Evolutionary conservation across 2,888 invertebrate genomes (phyloP), one percentile per base, ranked within the genome.

Genomic region (Trachelus iudaicus): DNA sequence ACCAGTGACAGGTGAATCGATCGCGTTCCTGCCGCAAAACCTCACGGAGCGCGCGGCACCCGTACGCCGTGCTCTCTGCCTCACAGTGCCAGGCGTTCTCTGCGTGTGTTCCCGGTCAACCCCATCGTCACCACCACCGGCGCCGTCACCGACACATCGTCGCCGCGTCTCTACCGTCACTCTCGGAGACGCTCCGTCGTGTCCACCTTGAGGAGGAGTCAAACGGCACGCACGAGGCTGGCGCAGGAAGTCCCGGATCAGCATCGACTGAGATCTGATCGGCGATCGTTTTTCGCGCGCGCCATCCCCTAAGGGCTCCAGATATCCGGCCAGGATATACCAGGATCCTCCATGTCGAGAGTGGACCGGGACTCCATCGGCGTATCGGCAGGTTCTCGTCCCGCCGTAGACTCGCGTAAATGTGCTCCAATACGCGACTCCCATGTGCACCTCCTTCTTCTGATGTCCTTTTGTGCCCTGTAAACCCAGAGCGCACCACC

Each of bases 1-100:
- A 89, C 88, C 86, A 89, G 89, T 89, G 89, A 89, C 89, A 89
- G 89, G 89, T 89, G 89, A 88, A 89, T 89, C 89, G 89, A 89
- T 89, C 77, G 56, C 76, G 71, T 71, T 71, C 71, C 71, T 31
- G 71, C 71, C 71, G 31, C 71, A 71, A 71, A 71, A 71, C 71
- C 71, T 31, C 15, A 34, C 71, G 71, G 71, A 71, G 71, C 87
- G 84, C 82, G 81, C 78, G 71, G 75, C 81, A 71, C 76, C 56
- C 34, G 71, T 31, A 35, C 74, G 76, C 76, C 82, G 83, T 79
- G 23, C 56, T 56, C 40, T 40, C 56, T 56, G 56, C 23, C 56
- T 30, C 30, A 15, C 30, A 31, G 31, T 34, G 71, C 71, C 33
- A 71, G 34, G 71, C 34, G 71, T 71, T 34, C 33, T 71, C 71